phyloP scores from a whole-genome alignment of 2,888 invertebrate species.

The Ypsolopha sequella region DNA sequence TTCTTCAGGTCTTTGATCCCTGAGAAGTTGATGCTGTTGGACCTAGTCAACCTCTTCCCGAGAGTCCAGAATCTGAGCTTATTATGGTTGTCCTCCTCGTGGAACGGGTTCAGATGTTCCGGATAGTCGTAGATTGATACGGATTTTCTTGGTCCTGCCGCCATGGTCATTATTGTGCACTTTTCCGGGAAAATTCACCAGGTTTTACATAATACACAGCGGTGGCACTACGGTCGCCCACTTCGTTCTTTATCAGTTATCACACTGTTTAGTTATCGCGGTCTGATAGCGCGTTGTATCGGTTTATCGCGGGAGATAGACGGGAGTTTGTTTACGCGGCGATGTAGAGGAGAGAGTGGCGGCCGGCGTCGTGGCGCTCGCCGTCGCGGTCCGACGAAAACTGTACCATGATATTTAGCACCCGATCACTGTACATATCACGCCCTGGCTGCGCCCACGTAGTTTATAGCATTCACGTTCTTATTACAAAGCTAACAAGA shows the following conservation, averaged over 20 bases:
- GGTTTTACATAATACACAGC: slow-evolving; percentile 59
- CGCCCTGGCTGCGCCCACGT: too few species aligned
- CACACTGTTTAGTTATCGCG: slow-evolving; percentile 55
- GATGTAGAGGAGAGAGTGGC: slow-evolving; percentile 7
- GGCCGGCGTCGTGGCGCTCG: slow-evolving; percentile 20
- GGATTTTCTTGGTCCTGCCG: slow-evolving; percentile 57
- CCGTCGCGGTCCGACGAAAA: slow-evolving; percentile 39
- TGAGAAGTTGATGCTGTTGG: slow-evolving; percentile 73
- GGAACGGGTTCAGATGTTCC: slow-evolving; percentile 82
- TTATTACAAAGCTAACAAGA: slow-evolving; percentile 9
- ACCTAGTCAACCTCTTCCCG: slow-evolving; percentile 57
- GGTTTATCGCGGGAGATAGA: slow-evolving; percentile 58
- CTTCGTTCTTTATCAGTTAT: slow-evolving; percentile 58
- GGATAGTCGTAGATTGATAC: slow-evolving; percentile 78
- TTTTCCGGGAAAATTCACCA: slow-evolving; percentile 26
- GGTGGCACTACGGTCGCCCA: slow-evolving; percentile 36
- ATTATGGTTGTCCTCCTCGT: slow-evolving; percentile 75
- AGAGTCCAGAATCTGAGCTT: slow-evolving; percentile 74
- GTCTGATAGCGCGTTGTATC: slow-evolving; percentile 46
- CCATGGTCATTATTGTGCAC: slow-evolving; percentile 41
- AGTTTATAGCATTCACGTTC: not conserved
- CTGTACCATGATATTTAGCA: slow-evolving; percentile 15
- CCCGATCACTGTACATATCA: too few species aligned
- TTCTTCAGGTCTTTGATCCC: slow-evolving; percentile 69
- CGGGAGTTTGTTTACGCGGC: slow-evolving; percentile 53